Conservation (phyloP, 2,113 vertebrate species). For the Lepus europaeus region DNA sequence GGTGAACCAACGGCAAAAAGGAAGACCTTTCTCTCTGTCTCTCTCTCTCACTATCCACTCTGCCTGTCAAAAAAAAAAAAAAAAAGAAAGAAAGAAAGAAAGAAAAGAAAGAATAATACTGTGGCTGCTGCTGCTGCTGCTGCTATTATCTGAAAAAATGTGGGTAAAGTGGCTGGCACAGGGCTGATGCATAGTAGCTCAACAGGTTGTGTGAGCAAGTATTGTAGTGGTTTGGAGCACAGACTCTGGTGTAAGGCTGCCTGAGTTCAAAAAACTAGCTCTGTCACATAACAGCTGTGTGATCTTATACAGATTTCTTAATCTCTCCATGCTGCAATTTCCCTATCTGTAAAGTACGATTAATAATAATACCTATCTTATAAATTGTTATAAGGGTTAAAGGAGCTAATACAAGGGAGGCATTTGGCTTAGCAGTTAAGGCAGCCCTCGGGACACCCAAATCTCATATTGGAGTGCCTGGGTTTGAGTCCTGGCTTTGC, state of each 20-base stretch:
- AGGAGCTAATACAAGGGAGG: neutral
- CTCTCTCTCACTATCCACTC: no score
- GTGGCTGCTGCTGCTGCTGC: neutral
- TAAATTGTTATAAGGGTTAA: conserved; percentile 35
- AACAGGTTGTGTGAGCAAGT: neutral
- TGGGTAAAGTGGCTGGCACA: neutral
- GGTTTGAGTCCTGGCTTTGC: no score
- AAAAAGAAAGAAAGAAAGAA: no score
- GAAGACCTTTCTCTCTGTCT: no score
- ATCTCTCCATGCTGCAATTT: conserved; percentile 11
- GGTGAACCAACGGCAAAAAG: no score
- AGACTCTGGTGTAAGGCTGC: neutral
- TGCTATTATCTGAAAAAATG: neutral
- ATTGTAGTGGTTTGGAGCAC: neutral
- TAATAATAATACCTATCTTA: conserved; percentile 46
- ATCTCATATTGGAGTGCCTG: no score
- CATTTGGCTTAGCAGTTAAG: no score
- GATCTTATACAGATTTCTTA: conserved; percentile 9
- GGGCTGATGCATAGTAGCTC: neutral
- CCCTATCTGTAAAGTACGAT: conserved; percentile 32
- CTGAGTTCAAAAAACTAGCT: neutral
- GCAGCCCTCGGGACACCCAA: no score
- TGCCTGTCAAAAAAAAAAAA: no score
- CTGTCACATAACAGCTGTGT: conserved; percentile 3
- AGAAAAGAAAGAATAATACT: neutral